Base-by-base conservation (phyloP, 2,113 vertebrate genomes). In the Anthoscopus minutus region DNA sequence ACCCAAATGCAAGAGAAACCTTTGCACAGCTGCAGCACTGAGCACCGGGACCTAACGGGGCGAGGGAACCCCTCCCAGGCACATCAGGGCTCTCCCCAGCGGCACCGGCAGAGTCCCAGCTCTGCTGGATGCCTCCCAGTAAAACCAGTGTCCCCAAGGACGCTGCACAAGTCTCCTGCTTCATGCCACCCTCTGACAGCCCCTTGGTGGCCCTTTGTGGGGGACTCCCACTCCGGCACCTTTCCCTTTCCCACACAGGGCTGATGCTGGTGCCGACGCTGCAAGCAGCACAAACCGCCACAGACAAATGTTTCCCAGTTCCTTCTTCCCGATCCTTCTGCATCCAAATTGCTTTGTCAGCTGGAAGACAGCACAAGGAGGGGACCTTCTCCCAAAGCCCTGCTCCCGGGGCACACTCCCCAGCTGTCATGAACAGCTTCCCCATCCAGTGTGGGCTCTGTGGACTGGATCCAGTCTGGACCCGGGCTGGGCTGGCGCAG, bases 1-100 rank as follows among this genome's bases (percentile, higher is more conserved):
- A 74, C 74, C 60, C 54, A 37, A 57, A 91, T 0, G 23, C 7
- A 3, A n/a, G 47, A 95, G 87, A 62, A 87, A 65, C 50, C 44
- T 87, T 61, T 8, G 1, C 51, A 35, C 0, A 10, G 58, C 81
- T 60, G 42, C 4, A 3, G 51, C 85, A 58, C 42, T 3, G 6
- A 47, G 61, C 0, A 0, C 38, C 0, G 1, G 40, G 57, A 25
- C 28, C 20, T 1, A 0, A 1, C 7, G 20, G 60, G 76, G 33
- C 30, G 35, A 31, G 71, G 53, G 3, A 28, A 83, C 40, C 51
- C 66, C 47, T 74, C 35, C 61, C 28, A 1, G 4, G 35, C 35
- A 79, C 37, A 9, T 9, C 0, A 1, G 24, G 44, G 42, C 38
- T 94, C 53, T 69, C 35, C 71, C 24, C 28, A 13, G 5, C 2